These are phyloP conservation scores for Amiota minor DNA, from an alignment of 2,888 invertebrate species.

Conservation along the genomic window DNA sequence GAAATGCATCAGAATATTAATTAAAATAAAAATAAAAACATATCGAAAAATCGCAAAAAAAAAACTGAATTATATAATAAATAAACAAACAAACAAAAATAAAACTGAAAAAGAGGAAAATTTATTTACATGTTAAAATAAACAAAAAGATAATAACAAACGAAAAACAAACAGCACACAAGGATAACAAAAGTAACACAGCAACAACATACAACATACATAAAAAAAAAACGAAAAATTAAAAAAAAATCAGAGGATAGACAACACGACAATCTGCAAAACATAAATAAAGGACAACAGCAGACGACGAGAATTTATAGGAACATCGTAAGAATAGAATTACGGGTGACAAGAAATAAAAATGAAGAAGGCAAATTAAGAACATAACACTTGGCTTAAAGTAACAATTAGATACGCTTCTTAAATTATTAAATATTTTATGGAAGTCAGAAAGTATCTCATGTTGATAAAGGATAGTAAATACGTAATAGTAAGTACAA, in stretches of 20 bases:
- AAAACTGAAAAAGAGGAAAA: background rate
- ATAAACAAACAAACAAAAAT: slow-evolving; percentile 32
- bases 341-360: background rate
- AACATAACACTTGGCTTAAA: background rate
- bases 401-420: background rate
- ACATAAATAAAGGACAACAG: slow-evolving; percentile 19
- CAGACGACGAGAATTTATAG: slow-evolving; percentile 14
- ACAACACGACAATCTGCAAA: slow-evolving; percentile 20
- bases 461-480: too few relatives aligned
- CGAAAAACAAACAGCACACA: slow-evolving; percentile 28
- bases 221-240: slow-evolving; percentile 33
- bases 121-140: too few relatives aligned
- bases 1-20: background rate
- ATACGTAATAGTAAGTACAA: background rate
- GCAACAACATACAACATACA: slow-evolving; percentile 14
- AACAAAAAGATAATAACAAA: slow-evolving; percentile 33
- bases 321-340: background rate
- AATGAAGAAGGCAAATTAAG: background rate
- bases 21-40: slow-evolving; percentile 7
- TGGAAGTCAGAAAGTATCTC: too few relatives aligned
- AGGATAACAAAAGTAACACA: slow-evolving; percentile 24
- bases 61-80: slow-evolving; percentile 50
- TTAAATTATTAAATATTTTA: background rate
- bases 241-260: background rate
- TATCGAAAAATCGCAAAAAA: slow-evolving; percentile 31